Conservation (phyloP, 2,888 invertebrate species). For the Synanthedon formicaeformis region DNA sequence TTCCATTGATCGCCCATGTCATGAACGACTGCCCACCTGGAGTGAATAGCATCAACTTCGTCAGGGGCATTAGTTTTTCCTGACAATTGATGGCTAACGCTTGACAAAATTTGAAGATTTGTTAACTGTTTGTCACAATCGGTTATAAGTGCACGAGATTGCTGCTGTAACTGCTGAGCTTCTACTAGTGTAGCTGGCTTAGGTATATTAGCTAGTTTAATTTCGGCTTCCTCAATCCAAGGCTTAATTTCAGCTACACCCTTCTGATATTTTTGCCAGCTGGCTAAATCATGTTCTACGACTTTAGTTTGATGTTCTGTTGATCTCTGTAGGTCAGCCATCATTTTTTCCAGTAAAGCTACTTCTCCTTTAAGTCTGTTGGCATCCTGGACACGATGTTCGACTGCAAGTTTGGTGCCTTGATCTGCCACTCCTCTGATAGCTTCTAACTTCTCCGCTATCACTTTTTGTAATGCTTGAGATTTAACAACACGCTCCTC, state of each 20-base stretch:
- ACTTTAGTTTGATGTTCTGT: constrained; percentile 82
- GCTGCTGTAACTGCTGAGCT: constrained; percentile 81
- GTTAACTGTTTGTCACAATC: constrained; percentile 83
- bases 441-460: constrained; percentile 79
- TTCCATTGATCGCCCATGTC: constrained; percentile 83
- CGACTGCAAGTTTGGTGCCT: constrained; percentile 78
- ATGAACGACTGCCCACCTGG: constrained; percentile 87
- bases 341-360: constrained; percentile 78
- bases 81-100: constrained; percentile 80
- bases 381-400: constrained; percentile 77
- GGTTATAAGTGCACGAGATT: constrained; percentile 77
- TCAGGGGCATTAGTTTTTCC: constrained; percentile 83
- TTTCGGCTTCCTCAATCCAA: constrained; percentile 89
- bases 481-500: constrained; percentile 85
- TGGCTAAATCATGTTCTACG: constrained; percentile 81
- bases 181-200: constrained; percentile 85
- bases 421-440: constrained; percentile 81
- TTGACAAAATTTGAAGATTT: constrained; percentile 79
- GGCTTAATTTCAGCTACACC: constrained; percentile 85
- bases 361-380: constrained; percentile 82
- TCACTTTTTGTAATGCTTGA: constrained; percentile 79
- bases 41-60: constrained; percentile 86
- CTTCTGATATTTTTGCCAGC: constrained; percentile 87
- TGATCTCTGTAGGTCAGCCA: constrained; percentile 80
- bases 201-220: constrained; percentile 78